Percentiles rank a stretch among this genome's conserved stretches.
Evolutionary conservation across 2,113 vertebrate genomes (phyloP).

Genomic region (Hiodon tergisus): DNA sequence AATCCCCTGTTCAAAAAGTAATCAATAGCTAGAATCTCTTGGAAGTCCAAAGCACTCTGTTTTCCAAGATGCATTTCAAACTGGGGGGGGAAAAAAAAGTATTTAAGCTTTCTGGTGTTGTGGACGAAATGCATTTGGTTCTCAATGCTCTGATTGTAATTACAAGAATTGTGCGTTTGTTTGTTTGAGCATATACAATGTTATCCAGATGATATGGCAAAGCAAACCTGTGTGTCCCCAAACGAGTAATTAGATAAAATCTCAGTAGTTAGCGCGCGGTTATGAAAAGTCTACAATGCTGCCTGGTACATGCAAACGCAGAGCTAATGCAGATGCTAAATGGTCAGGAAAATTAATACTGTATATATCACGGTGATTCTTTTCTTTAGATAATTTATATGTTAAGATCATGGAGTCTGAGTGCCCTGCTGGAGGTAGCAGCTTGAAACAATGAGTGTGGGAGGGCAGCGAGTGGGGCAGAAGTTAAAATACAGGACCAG

Average conservation of each 20-base stretch:
- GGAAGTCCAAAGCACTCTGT: neutral
- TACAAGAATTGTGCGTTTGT: neutral
- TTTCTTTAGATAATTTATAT: too few relatives aligned
- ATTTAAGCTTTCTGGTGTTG: neutral
- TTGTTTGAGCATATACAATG: neutral
- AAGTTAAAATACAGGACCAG: too few relatives aligned
- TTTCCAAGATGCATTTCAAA: neutral
- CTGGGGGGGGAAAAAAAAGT: neutral
- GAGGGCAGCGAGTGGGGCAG: too few relatives aligned
- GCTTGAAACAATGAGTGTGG: too few relatives aligned
- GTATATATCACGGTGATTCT: too few relatives aligned
- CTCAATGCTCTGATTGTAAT: neutral
- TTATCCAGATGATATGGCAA: constrained; percentile 4
- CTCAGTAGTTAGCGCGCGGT: too few relatives aligned
- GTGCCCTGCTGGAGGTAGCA: too few relatives aligned
- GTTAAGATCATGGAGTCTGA: too few relatives aligned
- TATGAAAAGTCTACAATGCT: neutral
- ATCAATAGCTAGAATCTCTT: neutral
- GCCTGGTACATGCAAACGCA: too few relatives aligned
- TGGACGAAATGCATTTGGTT: neutral
- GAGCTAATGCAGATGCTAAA: too few relatives aligned
- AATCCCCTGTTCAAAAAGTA: neutral
- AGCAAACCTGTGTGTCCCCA: constrained; percentile 1
- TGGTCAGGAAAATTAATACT: too few relatives aligned
- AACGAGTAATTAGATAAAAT: neutral